Conservation (phyloP, 2,888 invertebrate genomes). For the Idaea straminata region DNA sequence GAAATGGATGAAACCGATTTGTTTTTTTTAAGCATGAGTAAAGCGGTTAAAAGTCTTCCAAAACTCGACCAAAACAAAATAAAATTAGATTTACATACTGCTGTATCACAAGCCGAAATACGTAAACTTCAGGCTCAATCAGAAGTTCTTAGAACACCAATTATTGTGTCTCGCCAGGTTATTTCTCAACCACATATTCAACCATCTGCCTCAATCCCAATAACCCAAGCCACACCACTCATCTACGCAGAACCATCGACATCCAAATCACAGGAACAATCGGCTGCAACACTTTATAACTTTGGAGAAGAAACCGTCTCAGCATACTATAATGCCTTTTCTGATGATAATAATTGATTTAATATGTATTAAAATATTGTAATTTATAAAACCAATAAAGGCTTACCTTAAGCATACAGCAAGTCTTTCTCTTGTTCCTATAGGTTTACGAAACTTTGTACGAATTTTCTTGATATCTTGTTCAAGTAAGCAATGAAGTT, state of each 20-base stretch:
- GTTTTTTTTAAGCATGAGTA: constrained; percentile 37
- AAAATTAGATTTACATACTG: constrained; percentile 33
- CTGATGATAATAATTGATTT: constrained; percentile 15
- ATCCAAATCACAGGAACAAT: constrained; percentile 8
- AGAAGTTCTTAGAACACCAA: constrained; percentile 21
- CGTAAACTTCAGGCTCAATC: constrained; percentile 20
- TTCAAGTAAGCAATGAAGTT: constrained; percentile 18
- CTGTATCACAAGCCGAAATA: constrained; percentile 31
- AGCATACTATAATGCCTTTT: constrained; percentile 12
- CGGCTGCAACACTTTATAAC: not conserved
- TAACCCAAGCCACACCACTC: not conserved
- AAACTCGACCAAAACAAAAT: constrained; percentile 35
- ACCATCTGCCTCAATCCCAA: constrained; percentile 8
- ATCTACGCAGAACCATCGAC: constrained; percentile 1
- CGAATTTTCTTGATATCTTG: constrained; percentile 21
- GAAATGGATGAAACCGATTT: constrained; percentile 34
- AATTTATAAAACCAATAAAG: not conserved
- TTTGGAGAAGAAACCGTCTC: constrained; percentile 2
- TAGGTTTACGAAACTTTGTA: constrained; percentile 27
- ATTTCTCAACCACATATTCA: constrained; percentile 12
- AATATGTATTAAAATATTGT: constrained; percentile 15
- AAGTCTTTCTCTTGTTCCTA: constrained; percentile 30
- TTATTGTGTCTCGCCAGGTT: constrained; percentile 8
- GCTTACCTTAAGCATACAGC: constrained; percentile 29
- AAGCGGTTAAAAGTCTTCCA: constrained; percentile 30